Conservation (phyloP, 2,797 vertebrate genomes). For the Dermochelys coriacea region DNA sequence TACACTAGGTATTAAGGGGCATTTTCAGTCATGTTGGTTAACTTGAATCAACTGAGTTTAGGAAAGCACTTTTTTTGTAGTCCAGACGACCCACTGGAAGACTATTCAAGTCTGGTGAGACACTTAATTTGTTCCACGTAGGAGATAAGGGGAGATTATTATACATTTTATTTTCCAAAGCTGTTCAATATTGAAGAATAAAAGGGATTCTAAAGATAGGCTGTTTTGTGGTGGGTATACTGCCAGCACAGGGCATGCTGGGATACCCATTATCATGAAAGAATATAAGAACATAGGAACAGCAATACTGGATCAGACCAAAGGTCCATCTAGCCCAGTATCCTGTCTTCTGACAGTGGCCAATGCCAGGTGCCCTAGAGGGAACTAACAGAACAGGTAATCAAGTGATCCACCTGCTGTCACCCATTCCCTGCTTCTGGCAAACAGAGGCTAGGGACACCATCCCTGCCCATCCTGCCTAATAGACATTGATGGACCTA, state of each 20-base stretch:
- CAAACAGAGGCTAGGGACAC: no score
- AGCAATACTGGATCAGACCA: no score
- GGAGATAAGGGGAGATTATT: background rate
- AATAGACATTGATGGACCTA: no score
- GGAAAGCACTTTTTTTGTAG: background rate
- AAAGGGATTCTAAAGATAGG: conserved; percentile 12
- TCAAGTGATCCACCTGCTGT: no score
- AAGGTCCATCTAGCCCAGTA: no score
- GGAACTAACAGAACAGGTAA: no score
- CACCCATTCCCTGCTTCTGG: no score
- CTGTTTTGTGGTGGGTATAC: background rate
- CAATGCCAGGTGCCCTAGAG: no score
- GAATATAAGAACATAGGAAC: no score
- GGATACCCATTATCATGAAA: background rate
- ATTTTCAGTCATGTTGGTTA: background rate
- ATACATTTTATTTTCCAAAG: background rate
- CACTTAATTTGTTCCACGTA: background rate
- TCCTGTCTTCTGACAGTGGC: no score
- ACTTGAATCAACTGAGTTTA: background rate
- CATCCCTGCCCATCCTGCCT: no score
- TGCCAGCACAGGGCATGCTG: background rate
- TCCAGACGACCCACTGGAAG: background rate
- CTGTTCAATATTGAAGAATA: background rate
- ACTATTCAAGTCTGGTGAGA: background rate
- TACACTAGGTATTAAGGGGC: background rate